Base-by-base conservation (phyloP, 30 jellyfish, hydroid and myxozoan genomes). In the Mastigias papua region DNA sequence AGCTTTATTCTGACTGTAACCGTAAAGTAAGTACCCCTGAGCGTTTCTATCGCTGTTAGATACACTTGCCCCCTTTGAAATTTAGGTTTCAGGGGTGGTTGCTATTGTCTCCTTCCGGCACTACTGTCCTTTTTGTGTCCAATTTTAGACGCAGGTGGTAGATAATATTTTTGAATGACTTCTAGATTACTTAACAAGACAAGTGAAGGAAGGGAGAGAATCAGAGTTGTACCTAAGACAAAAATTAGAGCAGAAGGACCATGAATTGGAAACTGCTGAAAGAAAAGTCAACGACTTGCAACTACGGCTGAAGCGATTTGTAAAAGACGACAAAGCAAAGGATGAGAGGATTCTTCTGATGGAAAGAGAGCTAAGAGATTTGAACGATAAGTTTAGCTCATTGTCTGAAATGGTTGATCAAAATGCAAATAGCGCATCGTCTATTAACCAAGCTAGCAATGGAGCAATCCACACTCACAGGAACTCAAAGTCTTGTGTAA, bases 281-380 rank as follows among this genome's bases (percentile, higher is more conserved):
- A 63, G 96, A 42, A 93, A 93, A 71, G 92, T 93, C 35, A 93
- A 87, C 78, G 98, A 93, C 70, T 73, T 93, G 30, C 95, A 93
- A 85, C 93, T 93, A 10, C 87, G 98, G 70, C 90, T 93, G 81
- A 93, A 87, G 34, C 64, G 98, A 65, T 89, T 87, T 72, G 92
- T 91, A 16, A 88, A 88, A 72, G 98, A 93, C 46, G 98, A 93
- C 82, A 83, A 76, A 50, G 98, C 98, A 26, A 93, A 93, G 54
- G 98, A 93, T 61, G 90, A 81, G 37, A 90, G 94, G 81, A 82
- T 93, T 20, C 62, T 83, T 22, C 81, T 64, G 30, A 80, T 93
- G 88, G 98, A 93, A 63, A 89, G 57, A 67, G 98, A 93, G 63
- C 69, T 73, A 35, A 67, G 81, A 75, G 91, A 82, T 19, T 72